Evolutionary conservation across 2,797 vertebrate species (phyloP), one percentile per base, ranked within the genome.

Genomic region (Gastrophryne carolinensis): DNA sequence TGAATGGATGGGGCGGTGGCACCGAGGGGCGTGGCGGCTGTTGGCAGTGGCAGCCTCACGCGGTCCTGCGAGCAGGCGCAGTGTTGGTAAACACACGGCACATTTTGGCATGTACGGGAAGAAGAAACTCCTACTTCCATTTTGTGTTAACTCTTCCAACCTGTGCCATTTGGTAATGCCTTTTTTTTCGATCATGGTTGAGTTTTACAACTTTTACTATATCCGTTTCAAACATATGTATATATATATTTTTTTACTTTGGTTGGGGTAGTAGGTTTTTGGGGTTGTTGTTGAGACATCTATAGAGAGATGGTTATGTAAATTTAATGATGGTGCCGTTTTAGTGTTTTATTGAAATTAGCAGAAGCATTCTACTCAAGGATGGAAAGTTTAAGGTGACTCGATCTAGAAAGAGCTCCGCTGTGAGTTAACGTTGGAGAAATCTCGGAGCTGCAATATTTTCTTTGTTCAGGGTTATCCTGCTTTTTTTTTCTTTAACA

Each of bases 51-150:
- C 47, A 71, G 21, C 26, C 56, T 77, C 74, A 77, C 74, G 75
- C 61, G 52, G 66, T 72, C 37, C 30, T 41, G 13, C 21, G 75
- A 57, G 67, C 75, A 72, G 30, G 61, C 75, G 75, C 75, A 66
- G 68, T 72, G 39, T 72, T 78, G 68, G 68, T 78, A 78, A 78
- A 78, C 75, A 78, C 61, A 57, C 27, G 37, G 24, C 67, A 78
- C 53, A 47, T 41, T 78, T 68, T 72, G 60, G 67, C 23, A 24
- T 17, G 49, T 34, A 65, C n/a, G 30, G 24, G 68, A 78, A 65
- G 37, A 52, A n/a, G 58, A 34, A 60, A 50, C 23, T 9, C 29
- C 32, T 5, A 13, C 58, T 71, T 60, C 60, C 11, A 30, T n/a
- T 41, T 12, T 44, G 12, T 23, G 6, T 47, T 53, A 64, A 63